Base-by-base conservation (phyloP, 2,888 invertebrate genomes). In the Epirrita christyi region DNA sequence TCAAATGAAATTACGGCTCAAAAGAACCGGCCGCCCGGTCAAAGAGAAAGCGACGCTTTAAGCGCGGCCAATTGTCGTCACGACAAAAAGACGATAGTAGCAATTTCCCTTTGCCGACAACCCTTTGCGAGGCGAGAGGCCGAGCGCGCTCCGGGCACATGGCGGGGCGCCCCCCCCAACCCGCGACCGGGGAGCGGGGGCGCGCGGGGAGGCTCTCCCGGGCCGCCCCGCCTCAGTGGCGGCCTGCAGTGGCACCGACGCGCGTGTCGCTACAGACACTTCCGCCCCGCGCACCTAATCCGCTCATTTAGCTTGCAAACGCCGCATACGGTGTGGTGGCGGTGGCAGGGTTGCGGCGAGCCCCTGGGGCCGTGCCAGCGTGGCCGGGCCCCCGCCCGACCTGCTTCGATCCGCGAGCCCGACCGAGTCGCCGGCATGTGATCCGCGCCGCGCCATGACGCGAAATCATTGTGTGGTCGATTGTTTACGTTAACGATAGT, bases 191-290 rank as follows among this genome's bases (percentile, higher is more conserved):
- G 68, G 62, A 57, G 61, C 56, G 68, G 60, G 64, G 71, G 75
- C 73, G 82, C 68, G 82, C 76, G 78, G 81, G 84, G 81, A 76
- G 78, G 83, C 78, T 78, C 77, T 76, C 85, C 87, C 87, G 88
- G 86, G 87, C 86, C 88, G 88, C 88, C 90, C 89, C 90, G 88
- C 88, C 91, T 88, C 90, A 90, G 91, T 90, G 91, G 86, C 89
- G 89, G 89, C 81, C 83, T 87, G 90, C 90, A 88, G 89, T 89
- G 88, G 88, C 88, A 85, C 82, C 85, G 87, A 83, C 85, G 89
- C 89, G 91, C 91, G 90, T 88, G 89, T 90, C 89, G 88, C 85
- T 83, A 85, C 85, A 82, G 86, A 86, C 85, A 86, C 87, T 88
- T 88, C 88, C 88, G 87, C 85, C 85, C 86, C 87, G 89, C 88